Conservation (phyloP, 2,888 invertebrate species). For the Erebia aethiops region DNA sequence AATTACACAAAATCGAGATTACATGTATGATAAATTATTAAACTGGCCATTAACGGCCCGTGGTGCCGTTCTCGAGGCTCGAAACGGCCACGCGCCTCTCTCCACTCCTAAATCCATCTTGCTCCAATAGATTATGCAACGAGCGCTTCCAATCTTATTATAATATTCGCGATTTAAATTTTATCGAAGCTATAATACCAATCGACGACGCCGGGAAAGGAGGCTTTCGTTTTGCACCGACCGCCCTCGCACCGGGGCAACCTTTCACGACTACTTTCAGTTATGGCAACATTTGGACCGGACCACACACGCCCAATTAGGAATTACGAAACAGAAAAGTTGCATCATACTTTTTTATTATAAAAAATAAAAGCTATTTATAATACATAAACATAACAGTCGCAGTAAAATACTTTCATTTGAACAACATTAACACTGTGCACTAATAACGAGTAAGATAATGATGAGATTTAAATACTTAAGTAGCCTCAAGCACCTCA, state of each 20-base stretch:
- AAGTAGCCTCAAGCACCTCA: constrained; percentile 49
- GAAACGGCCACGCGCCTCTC: constrained; percentile 34
- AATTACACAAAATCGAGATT: constrained; percentile 66
- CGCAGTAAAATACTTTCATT: constrained; percentile 72
- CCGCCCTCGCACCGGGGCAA: constrained; percentile 58
- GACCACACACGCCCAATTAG: constrained; percentile 38
- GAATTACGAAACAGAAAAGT: constrained; percentile 59
- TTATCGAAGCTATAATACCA: constrained; percentile 43
- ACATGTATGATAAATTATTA: constrained; percentile 63
- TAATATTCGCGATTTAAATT: constrained; percentile 19
- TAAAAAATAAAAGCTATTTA: constrained; percentile 75
- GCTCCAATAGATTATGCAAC: constrained; percentile 31
- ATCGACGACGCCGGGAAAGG: constrained; percentile 61
- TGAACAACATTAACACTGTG: constrained; percentile 77
- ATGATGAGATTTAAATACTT: constrained; percentile 56
- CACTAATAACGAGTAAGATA: constrained; percentile 79
- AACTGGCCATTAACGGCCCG: constrained; percentile 53
- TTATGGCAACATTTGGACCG: constrained; percentile 60
- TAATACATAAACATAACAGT: constrained; percentile 79
- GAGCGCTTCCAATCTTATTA: constrained; percentile 29
- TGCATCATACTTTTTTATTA: constrained; percentile 76
- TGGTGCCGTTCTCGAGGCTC: constrained; percentile 24
- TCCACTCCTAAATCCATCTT: constrained; percentile 18
- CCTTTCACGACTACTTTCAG: constrained; percentile 78
- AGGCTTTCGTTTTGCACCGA: constrained; percentile 49